Evolutionary conservation across 2,888 invertebrate species (phyloP), one percentile per base, ranked within the genome.

Genomic region (Dicyrtomina minuta): DNA sequence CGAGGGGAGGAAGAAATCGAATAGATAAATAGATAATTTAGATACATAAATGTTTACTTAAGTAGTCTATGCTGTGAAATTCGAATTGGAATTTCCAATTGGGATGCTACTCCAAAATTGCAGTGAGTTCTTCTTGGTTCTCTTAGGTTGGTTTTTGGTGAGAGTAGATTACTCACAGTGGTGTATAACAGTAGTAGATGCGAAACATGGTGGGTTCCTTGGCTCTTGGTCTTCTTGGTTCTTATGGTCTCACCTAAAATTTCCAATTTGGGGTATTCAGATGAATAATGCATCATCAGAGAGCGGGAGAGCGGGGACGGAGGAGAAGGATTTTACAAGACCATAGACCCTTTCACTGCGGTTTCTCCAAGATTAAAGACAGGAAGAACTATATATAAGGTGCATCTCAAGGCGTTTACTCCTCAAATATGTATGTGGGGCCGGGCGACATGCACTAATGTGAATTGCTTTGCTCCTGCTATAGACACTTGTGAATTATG

Each of bases 241-340:
- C 44, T 60, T 17, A 17, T 43, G 39, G 60, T 60, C 41, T 43
- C 60, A 22, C 44, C 61, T 46, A 44, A 2, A 43, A 46, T 44
- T 26, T 61, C 61, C 46, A 46, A 61, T 61, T 55, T 44, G 61
- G 46, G 20, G 26, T 46, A 20, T n/a, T 8, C 15, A 17, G 22
- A 61, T 61, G 61, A 61, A 61, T 61, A 61, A 61, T 61, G 44
- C 61, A 61, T 61, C 27, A 41, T 60, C n/a, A n/a, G n/a, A 22
- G 59, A 60, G 33, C 3, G 33, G 33, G 33, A 33, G 33, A 33
- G 4, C 8, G 33, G 33, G 33, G 8, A 3, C 8, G 33, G 33
- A 3, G 8, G 33, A 33, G 8, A 8, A 24, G 61, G 12, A 46
- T 22, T n/a, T 61, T 46, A 61, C 22, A 44, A 26, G 2, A 46